A percentile compares a stretch with the other conserved stretches of the same genome.
These are phyloP conservation scores for Rhinogobius similis DNA, from an alignment of 2,113 vertebrate species.

Conservation along the genomic window DNA sequence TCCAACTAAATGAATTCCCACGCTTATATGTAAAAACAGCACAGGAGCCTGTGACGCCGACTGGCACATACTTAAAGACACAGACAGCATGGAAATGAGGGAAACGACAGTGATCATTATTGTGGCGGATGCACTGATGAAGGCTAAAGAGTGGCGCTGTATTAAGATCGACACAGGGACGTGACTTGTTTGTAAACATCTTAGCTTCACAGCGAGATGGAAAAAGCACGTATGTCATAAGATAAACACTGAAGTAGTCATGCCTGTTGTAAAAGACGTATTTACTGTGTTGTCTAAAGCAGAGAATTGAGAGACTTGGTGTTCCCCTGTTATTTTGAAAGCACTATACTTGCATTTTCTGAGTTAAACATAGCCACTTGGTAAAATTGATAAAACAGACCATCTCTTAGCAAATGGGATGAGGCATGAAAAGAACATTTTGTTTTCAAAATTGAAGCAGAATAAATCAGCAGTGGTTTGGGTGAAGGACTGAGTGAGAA, in stretches of 20 bases:
- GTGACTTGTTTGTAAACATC: conserved; percentile 43
- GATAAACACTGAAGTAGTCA: not conserved
- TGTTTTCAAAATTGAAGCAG: not conserved
- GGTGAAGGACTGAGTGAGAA: not conserved
- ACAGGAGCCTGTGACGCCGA: not conserved
- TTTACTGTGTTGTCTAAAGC: not conserved
- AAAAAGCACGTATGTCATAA: not conserved
- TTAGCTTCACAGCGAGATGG: not conserved
- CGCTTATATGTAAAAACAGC: conserved; percentile 14
- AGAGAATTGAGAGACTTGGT: no score
- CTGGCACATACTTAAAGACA: conserved; percentile 1
- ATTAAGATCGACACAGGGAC: conserved; percentile 36
- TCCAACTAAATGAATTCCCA: conserved; percentile 27
- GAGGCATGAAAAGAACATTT: not conserved
- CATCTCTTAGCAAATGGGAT: not conserved
- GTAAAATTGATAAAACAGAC: not conserved
- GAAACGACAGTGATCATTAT: conserved; percentile 22
- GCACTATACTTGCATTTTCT: no score
- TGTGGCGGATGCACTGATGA: conserved; percentile 32
- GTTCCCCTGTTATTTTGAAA: no score
- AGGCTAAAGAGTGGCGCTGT: conserved; percentile 32
- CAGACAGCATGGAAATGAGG: not conserved
- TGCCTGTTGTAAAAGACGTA: not conserved
- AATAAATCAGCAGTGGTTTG: not conserved
- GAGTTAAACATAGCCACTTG: no score